Evolutionary conservation across 2,888 invertebrate species (phyloP), one percentile per base, ranked within the genome.

Genomic region (Elysia crispata): DNA sequence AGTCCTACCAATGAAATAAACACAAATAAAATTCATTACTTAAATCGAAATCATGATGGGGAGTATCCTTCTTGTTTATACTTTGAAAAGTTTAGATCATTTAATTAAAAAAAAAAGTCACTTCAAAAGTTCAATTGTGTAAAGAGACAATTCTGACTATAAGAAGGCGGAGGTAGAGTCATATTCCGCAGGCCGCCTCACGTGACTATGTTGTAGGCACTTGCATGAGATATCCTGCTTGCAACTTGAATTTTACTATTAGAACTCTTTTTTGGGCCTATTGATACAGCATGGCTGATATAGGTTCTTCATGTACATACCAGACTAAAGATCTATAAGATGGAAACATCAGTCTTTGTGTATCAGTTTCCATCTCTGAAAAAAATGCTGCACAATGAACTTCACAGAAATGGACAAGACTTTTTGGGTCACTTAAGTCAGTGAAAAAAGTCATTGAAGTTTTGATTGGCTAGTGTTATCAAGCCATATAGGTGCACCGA

Each of bases 261-360:
- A 30, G 30, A 31, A 15, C 13, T 15, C 54, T 54, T 54, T 3
- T 41, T 50, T 73, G 6, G 64, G 25, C 25, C 64, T 64, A 64
- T 23, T 54, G 13, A 54, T 54, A 54, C 54, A 54, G 54, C 54
- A 54, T 54, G 54, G 54, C 54, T 54, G 54, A 54, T 54, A 15
- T 54, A 15, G 54, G 54, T 54, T 54, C 20, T 54, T 54, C 13
- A 54, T 54, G 54, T 54, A 54, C 54, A 54, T 54, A 54, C 54
- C 54, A 15, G 54, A 54, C 54, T 54, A 54, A 54, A 54, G 20
- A 20, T 54, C 54, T 54, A 20, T 54, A 54, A 54, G 54, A 54
- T 54, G 54, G 54, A 54, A 54, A 54, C 20, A 54, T 54, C 54
- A 54, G 54, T 54, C 54, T 54, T 54, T 54, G 54, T 54, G 54